Base-by-base conservation (phyloP, 2,797 vertebrate species). In the Erethizon dorsatum region DNA sequence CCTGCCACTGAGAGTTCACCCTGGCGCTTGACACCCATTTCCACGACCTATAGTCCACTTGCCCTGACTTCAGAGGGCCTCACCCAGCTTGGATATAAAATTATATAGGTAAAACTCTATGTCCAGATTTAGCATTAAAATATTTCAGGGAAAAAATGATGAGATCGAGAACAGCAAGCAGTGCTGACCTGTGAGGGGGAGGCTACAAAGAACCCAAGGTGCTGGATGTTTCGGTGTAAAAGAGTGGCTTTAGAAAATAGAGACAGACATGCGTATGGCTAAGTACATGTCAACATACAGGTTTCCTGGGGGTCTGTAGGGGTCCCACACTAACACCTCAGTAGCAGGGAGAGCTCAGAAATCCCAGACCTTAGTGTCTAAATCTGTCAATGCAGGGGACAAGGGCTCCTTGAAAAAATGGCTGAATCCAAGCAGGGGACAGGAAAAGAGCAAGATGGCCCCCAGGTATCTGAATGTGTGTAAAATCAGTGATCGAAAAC, bases 201-300 rank as follows among this genome's bases (percentile, higher is more conserved):
- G 14, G 61, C 28, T 45, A 41, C 13, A 7, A 31, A 22, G n/a
- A 82, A 50, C 47, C 4, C 0, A 9, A n/a, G 37, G 50, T 41
- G 47, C 78, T 6, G 1, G 13, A 37, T 37, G 47, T 4, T 18
- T 31, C 33, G 4, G 50, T 6, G 8, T 57, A 9, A 57, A 6
- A 50, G 0, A 2, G 1, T 15, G 15, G n/a, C 47, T 54, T 69
- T 69, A 15, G 56, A 13, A 63, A 4, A 57, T 1, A 6, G 0
- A 26, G 18, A 22, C 7, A 24, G 14, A 69, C 37, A 37, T 69
- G 50, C 45, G 22, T 10, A 5, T 0, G 17, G 65, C 26, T 65
- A 28, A 31, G 10, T 0, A 13, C 14, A 22, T 0, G 18, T 18
- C 67, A 12, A 15, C 65, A 67, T 33, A 22, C 20, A 57, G 14